Base-by-base conservation (phyloP, 2,888 invertebrate species). In the Lysandra bellargus region DNA sequence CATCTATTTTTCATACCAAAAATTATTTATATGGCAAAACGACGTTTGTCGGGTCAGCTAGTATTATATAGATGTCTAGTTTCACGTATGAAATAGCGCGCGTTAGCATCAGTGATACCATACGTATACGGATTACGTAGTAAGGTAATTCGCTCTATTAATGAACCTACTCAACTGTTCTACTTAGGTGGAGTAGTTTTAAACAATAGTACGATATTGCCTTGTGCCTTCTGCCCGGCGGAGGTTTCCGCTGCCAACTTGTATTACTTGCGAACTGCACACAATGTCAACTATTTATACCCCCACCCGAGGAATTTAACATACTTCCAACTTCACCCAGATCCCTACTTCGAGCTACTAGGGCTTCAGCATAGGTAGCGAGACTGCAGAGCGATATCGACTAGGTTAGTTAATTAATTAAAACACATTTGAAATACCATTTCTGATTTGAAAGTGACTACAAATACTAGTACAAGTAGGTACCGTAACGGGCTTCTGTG, bases 231-330 rank as follows among this genome's bases (percentile, higher is more conserved):
- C 64, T 9, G 33, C 33, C 17, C 49, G 49, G 14, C 9, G 14
- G 14, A 4, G 69, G 33, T 69, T 33, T 69, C 69, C 69, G 69
- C 33, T 5, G 69, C 33, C 69, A 64, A 64, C 64, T 64, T 33
- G 69, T 64, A 64, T 30, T 12, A 30, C 64, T 64, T 30, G 23
- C 33, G 69, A 64, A 64, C 33, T 69, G 33, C 69, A 69, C 5
- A 69, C 69, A 69, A 69, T 69, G 69, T 69, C 69, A 69, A 14
- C 69, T 69, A 69, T 69, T 69, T 69, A 69, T 33, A 69, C 5
- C 33, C 6, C 33, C 49, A 69, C 33, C 9, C 14, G 12, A 7
- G 33, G 12, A 37, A 37, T 37, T 33, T 69, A 33, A 17, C 69
- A 69, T 30, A 33, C 33, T 69, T 69, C 33, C 69, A 69, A 37